These are phyloP conservation scores for Linyphia triangularis DNA, from an alignment of 2,888 invertebrate genomes.

Conservation along the genomic window DNA sequence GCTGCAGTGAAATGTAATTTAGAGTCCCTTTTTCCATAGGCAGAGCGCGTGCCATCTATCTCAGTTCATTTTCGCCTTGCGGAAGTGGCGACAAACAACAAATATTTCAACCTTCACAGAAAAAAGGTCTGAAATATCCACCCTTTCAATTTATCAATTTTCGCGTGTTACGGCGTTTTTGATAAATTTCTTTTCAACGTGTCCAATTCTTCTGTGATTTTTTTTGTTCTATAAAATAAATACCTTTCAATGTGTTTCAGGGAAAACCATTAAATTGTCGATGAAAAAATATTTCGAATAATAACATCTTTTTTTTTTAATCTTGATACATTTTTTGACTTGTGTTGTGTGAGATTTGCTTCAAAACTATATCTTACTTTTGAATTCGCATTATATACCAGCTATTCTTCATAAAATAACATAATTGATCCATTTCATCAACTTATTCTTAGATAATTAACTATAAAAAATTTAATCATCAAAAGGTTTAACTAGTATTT, in stretches of 20 bases:
- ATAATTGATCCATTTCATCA: too few species aligned
- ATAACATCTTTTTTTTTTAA: not conserved
- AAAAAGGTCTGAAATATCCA: not conserved
- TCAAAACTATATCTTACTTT: too few species aligned
- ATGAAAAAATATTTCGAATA: not conserved
- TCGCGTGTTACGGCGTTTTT: not conserved
- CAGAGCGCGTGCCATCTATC: not conserved
- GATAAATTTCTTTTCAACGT: not conserved
- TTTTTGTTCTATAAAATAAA: not conserved
- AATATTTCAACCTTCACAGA: not conserved
- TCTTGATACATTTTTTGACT: too few species aligned
- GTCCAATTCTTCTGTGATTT: not conserved
- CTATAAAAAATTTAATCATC: too few species aligned
- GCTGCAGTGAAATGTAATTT: not conserved
- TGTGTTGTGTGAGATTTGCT: too few species aligned
- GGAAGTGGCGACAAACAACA: slow-evolving; percentile 3
- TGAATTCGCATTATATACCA: too few species aligned
- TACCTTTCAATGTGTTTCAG: not conserved
- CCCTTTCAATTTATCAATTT: not conserved
- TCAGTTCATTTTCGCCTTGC: not conserved
- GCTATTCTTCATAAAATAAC: too few species aligned
- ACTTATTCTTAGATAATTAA: too few species aligned
- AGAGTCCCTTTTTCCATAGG: not conserved
- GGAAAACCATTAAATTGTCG: not conserved
- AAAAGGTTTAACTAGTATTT: too few species aligned